phyloP scores from a whole-genome alignment of 2,797 vertebrate species.

The Zalophus californianus region DNA sequence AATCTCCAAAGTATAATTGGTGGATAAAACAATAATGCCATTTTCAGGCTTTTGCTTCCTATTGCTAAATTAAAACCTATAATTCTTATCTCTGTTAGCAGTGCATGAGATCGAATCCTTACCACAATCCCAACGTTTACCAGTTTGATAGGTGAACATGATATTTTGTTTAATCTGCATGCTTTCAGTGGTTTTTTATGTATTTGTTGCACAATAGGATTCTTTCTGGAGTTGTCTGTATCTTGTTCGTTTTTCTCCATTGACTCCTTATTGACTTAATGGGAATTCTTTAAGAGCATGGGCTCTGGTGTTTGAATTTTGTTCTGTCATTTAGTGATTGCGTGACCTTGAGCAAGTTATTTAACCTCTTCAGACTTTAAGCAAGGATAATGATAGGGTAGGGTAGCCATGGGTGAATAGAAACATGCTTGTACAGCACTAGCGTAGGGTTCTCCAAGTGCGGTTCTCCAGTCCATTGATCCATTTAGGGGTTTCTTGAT shows the following conservation, averaged over 20 bases:
- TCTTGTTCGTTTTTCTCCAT: not conserved
- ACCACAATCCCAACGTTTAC: not conserved
- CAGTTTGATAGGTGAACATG: not conserved
- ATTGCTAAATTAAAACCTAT: not conserved
- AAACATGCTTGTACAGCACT: not conserved
- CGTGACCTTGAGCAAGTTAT: not conserved
- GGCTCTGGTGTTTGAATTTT: slow-evolving; percentile 6
- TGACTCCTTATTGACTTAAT: not conserved
- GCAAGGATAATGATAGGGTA: not conserved
- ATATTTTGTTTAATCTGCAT: not conserved
- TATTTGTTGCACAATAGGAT: slow-evolving; percentile 29
- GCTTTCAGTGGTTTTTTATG: not conserved
- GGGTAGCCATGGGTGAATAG: not conserved
- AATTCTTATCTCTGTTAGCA: not conserved
- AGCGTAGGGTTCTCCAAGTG: not conserved
- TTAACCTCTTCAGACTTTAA: slow-evolving; percentile 16
- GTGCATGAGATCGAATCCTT: not conserved
- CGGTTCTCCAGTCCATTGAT: not conserved
- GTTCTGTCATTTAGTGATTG: not conserved
- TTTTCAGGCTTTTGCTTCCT: not conserved
- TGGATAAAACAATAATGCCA: not conserved
- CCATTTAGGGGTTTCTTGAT: not conserved
- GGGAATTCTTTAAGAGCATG: not conserved
- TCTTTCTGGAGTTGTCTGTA: not conserved
- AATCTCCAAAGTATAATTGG: not conserved